Conservation (phyloP, 1,140 invertebrate genomes). For the Drosophila aff. region DNA sequence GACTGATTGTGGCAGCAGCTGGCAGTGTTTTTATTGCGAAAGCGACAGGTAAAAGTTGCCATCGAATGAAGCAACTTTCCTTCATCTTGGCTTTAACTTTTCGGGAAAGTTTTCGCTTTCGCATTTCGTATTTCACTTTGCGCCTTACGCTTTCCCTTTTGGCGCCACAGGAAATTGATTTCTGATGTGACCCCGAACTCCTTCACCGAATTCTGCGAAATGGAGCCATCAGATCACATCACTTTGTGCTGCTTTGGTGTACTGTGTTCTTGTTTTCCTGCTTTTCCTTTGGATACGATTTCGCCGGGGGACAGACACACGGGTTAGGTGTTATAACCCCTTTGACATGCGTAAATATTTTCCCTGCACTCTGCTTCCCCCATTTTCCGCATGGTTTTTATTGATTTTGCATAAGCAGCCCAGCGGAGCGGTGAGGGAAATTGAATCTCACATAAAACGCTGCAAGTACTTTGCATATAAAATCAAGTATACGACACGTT, state of each 20-base stretch:
- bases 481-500: constrained; percentile 44
- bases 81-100: constrained; percentile 70
- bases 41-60: constrained; percentile 69
- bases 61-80: constrained; percentile 37
- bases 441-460: constrained; percentile 56
- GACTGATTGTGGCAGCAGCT: constrained; percentile 71
- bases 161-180: constrained; percentile 75
- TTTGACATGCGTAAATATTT: constrained; percentile 64
- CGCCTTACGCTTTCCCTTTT: constrained; percentile 51
- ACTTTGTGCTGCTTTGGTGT: constrained; percentile 36
- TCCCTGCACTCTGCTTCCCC: constrained; percentile 39
- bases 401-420: constrained; percentile 72
- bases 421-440: constrained; percentile 32
- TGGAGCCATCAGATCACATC: constrained; percentile 45
- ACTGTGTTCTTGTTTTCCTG: constrained; percentile 24
- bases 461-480: constrained; percentile 61
- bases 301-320: constrained; percentile 34
- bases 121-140: constrained; percentile 9
- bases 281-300: constrained; percentile 34
- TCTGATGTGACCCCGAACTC: constrained; percentile 55
- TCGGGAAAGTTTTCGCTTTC: constrained; percentile 66
- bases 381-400: constrained; percentile 49
- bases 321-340: constrained; percentile 68
- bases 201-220: constrained; percentile 26
- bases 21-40: constrained; percentile 61